Evolutionary conservation across 2,888 invertebrate species (phyloP).

Genomic region (Brachylomia viminalis): DNA sequence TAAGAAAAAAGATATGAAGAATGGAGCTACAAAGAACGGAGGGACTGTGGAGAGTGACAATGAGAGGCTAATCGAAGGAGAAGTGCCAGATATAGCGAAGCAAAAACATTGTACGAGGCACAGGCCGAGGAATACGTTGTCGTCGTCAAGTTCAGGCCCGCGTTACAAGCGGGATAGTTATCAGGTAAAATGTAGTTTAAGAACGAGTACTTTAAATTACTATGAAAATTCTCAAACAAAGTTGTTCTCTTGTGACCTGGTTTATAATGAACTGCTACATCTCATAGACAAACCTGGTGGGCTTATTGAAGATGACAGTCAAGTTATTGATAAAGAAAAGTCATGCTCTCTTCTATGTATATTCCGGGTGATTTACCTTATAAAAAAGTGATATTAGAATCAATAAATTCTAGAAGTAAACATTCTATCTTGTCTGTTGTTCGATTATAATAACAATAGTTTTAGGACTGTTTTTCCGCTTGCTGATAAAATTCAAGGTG

Average conservation of each 20-base stretch:
- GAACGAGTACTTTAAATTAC: slow-evolving; percentile 36
- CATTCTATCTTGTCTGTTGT: neutral
- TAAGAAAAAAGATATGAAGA: slow-evolving; percentile 84
- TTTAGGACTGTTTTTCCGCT: neutral
- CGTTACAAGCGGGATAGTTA: slow-evolving; percentile 90
- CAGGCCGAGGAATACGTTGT: slow-evolving; percentile 83
- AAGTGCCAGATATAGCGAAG: slow-evolving; percentile 78
- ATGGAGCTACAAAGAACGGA: slow-evolving; percentile 81
- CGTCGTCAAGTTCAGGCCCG: slow-evolving; percentile 87
- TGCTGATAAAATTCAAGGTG: slow-evolving; percentile 16
- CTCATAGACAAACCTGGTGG: slow-evolving; percentile 56
- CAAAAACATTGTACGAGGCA: slow-evolving; percentile 83
- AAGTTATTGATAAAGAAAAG: slow-evolving; percentile 41
- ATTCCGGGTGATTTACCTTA: neutral
- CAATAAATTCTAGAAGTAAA: neutral
- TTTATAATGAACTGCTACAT: slow-evolving; percentile 14
- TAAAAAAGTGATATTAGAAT: neutral
- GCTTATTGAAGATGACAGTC: slow-evolving; percentile 29
- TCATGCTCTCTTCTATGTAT: slow-evolving; percentile 5
- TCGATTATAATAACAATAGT: neutral
- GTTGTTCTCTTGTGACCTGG: slow-evolving; percentile 10
- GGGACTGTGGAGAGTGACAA: slow-evolving; percentile 84
- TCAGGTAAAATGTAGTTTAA: slow-evolving; percentile 79
- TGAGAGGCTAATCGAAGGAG: slow-evolving; percentile 86
- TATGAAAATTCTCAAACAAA: neutral